Base-by-base conservation (phyloP, 92 coral and sea anemone species). In the Pocillopora meandrina region DNA sequence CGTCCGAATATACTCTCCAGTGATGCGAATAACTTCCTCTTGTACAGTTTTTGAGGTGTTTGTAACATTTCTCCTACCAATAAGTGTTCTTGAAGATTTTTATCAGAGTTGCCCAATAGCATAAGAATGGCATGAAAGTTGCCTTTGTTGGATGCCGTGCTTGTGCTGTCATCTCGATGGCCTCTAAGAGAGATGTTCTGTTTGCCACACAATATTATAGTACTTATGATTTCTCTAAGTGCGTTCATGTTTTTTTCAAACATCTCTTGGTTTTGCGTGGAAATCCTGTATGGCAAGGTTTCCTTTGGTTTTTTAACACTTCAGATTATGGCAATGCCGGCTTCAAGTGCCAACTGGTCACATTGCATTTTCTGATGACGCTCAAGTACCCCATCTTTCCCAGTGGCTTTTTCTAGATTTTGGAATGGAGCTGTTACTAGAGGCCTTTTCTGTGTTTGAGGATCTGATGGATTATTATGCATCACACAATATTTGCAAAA, bases 121-220 rank as follows among this genome's bases (percentile, higher is more conserved):
- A 70, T 67, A 60, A 82, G 77, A 68, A 82, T 82, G 68, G 85
- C 85, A 77, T 70, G 64, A 82, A 69, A 82, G 85, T 82, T 82
- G 59, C 78, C 85, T 82, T 74, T 82, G 64, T 82, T 82, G 71
- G 77, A 70, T 71, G 64, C 75, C 71, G 77, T 82, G 58, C 31
- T 64, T 70, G 75, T 74, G 77, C 71, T 8, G 71, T 76, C 81
- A 78, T 69, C 76, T 82, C 77, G 57, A 76, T 76, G 81, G 81
- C 84, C 85, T 7, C 58, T 8, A 76, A 60, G 69, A 61, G 69
- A 34, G 81, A 76, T 78, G 62, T 78, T 78, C 71, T 71, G 79
- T 71, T 82, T 72, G 61, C 70, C 86, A 68, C 85, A 82, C 76
- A 82, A 68, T 68, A 71, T 67, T 67, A 82, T 69, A 19, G 85